Percentiles rank a stretch among this genome's conserved stretches.
Conservation (phyloP, 1,140 invertebrate species). For the Drosophila bocqueti region DNA sequence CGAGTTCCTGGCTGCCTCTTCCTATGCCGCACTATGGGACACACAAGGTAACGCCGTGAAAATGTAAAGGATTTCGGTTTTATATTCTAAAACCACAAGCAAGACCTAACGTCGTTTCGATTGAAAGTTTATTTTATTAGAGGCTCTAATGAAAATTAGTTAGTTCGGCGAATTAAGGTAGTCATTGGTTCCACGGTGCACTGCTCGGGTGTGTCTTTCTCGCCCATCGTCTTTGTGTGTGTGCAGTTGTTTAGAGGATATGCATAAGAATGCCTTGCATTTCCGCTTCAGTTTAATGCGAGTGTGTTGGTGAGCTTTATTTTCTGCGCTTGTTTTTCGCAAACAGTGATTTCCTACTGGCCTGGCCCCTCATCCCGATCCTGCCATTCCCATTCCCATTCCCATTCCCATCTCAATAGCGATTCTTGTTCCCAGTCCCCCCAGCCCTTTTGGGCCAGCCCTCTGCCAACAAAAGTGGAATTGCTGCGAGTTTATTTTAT, state of each 20-base stretch:
- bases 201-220: conserved; percentile 7
- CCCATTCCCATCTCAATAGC: conserved; percentile 16
- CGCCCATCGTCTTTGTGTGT: conserved; percentile 16
- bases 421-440: conserved; percentile 19
- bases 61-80: background rate
- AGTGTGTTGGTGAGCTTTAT: conserved; percentile 59
- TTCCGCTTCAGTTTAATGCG: conserved; percentile 77
- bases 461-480: conserved; percentile 67
- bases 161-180: background rate
- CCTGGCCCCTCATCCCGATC: conserved; percentile 13
- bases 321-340: conserved; percentile 66
- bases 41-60: background rate
- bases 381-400: conserved; percentile 12
- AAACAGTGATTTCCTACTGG: conserved; percentile 77
- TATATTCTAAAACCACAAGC: too few species aligned
- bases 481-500: conserved; percentile 80
- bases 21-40: background rate
- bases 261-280: conserved; percentile 83
- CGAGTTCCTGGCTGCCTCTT: conserved; percentile 24
- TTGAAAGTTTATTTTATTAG: background rate
- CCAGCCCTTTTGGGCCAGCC: conserved; percentile 37
- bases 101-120: too few species aligned
- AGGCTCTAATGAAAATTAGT: background rate
- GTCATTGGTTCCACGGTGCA: background rate
- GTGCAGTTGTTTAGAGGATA: conserved; percentile 79